Conservation (phyloP, 2,797 vertebrate genomes). For the Tragelaphus eurycerus region DNA sequence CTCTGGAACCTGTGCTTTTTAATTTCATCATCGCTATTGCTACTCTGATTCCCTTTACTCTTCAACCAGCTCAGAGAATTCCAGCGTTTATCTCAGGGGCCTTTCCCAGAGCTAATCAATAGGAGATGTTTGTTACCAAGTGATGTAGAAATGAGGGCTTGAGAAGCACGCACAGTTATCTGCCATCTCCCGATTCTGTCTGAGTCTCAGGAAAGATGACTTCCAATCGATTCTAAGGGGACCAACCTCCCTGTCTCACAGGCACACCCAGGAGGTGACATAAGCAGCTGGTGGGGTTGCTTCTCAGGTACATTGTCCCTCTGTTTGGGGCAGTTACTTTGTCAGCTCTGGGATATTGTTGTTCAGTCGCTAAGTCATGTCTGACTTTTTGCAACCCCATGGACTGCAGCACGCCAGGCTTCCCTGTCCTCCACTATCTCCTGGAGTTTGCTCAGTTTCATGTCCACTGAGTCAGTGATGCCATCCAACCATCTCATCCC, state of each 20-base stretch:
- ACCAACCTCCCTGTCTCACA: fast-evolving
- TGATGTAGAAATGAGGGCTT: slow-evolving; percentile 71
- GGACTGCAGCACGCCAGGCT: neutral
- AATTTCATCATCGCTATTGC: slow-evolving; percentile 64
- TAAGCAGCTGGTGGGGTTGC: fast-evolving
- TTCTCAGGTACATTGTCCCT: neutral
- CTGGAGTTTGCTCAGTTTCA: neutral
- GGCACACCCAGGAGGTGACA: neutral
- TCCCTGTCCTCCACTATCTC: neutral
- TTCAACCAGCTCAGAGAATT: slow-evolving; percentile 82
- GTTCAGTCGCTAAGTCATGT: neutral
- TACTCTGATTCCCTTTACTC: slow-evolving; percentile 82
- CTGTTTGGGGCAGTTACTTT: neutral
- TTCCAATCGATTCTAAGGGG: slow-evolving; percentile 44
- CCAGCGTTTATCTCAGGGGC: slow-evolving; percentile 75
- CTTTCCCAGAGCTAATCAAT: neutral
- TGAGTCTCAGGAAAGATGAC: slow-evolving; percentile 4
- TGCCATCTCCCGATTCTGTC: slow-evolving; percentile 51
- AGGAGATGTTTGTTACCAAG: slow-evolving; percentile 74
- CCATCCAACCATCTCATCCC: neutral
- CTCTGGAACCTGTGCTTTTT: slow-evolving; percentile 65
- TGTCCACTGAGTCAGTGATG: neutral
- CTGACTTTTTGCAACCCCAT: neutral
- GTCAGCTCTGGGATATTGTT: neutral
- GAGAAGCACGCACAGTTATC: slow-evolving; percentile 74